Evolutionary conservation across 2,888 invertebrate species (phyloP), one percentile per base, ranked within the genome.

Genomic region (Diarsia dahlii): DNA sequence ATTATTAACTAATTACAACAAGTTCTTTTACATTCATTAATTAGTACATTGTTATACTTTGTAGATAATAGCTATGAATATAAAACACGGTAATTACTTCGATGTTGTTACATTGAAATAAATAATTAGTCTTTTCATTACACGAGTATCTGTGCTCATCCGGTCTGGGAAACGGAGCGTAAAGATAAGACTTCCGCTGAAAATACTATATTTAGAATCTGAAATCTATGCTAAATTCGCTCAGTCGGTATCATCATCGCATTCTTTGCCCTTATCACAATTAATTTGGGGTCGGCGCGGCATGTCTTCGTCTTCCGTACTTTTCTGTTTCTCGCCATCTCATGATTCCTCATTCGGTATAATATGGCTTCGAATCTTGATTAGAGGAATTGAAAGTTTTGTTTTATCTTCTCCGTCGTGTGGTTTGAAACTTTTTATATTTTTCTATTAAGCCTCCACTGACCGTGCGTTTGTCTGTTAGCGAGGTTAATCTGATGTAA

Each of bases 101-200:
- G 39, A 20, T 56, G 48, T 67, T 50, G 39, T 45, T n/a, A 48
- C 77, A 50, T 58, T 58, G 28, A 45, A 76, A 58, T 45, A 28
- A n/a, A n/a, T 76, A 77, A 76, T 58, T 46, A 45, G 5, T 52
- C 13, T 13, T 9, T 18, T 50, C 2, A 68, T 76, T 76, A 77
- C 28, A 28, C 28, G 28, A 28, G 28, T 52, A 60, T 50, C 18
- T n/a, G 39, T 67, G 13, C n/a, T 68, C 28, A 76, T 76, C 78
- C 78, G 69, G 58, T 78, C 5, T 20, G 6, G 12, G 13, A 58
- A 77, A 77, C 58, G 45, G 78, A 58, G 50, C 45, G 1, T 45
- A 9, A 77, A 77, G 78, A 68, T 68, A 77, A 76, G 20, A 2
- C 0, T 65, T 46, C 18, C 13, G 9, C 0, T 23, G 1, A 39